phyloP scores from a whole-genome alignment of 2,888 invertebrate species.

The Keiferia lycopersicella region DNA sequence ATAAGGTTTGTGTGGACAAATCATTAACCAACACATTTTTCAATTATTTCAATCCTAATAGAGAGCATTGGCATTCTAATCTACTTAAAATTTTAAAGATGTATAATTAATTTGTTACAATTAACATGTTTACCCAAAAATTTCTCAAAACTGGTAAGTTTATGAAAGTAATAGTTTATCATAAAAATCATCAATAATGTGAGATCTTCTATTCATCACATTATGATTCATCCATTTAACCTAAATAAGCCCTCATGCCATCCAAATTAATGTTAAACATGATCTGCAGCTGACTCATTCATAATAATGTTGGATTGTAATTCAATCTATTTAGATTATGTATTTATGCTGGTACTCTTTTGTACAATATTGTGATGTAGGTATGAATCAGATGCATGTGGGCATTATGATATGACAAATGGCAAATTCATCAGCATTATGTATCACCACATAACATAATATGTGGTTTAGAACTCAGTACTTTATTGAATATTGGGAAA shows the following conservation, averaged over 20 bases:
- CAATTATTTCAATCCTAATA: too few species aligned
- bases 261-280: background rate
- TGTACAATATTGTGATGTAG: background rate
- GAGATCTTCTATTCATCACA: too few species aligned
- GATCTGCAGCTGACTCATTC: slow-evolving; percentile 14
- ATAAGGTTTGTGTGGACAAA: slow-evolving; percentile 80
- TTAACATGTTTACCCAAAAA: too few species aligned
- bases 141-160: too few species aligned
- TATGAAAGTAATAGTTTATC: too few species aligned
- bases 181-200: too few species aligned
- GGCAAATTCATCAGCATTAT: too few species aligned
- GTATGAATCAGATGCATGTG: background rate
- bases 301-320: background rate
- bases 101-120: too few species aligned
- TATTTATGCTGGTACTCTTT: slow-evolving; percentile 5
- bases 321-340: slow-evolving; percentile 6
- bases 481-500: background rate
- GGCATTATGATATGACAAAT: background rate
- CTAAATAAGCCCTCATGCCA: background rate
- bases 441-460: background rate
- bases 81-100: too few species aligned
- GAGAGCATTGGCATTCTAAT: too few species aligned
- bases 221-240: background rate
- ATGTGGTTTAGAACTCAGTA: background rate
- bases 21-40: background rate